Evolutionary conservation across 2,113 vertebrate genomes (phyloP).

Genomic region (Zapus hudsonius): DNA sequence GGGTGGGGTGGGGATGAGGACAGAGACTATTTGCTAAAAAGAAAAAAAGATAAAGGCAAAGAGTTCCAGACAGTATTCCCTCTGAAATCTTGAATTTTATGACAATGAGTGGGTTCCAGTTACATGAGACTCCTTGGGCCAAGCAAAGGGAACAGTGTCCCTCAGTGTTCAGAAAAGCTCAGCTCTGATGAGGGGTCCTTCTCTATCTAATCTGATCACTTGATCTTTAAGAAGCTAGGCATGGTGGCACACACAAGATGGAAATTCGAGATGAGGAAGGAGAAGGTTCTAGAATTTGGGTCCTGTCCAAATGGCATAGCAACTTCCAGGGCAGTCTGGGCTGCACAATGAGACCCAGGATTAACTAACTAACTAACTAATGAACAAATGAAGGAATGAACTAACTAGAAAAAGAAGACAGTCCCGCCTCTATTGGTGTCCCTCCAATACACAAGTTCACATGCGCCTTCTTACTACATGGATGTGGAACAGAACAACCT

Average conservation of each 20-base stretch:
- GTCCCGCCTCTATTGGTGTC: background rate
- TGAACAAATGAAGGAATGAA: background rate
- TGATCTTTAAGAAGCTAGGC: background rate
- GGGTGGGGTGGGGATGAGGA: background rate
- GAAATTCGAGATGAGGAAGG: background rate
- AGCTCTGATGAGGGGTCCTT: background rate
- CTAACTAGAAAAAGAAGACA: background rate
- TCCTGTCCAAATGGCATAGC: background rate
- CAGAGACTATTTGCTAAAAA: slow-evolving; percentile 1
- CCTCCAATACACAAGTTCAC: background rate
- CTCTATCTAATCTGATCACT: background rate
- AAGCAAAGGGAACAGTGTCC: background rate
- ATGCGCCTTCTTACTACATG: background rate
- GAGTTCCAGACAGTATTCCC: background rate
- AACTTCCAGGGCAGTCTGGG: background rate
- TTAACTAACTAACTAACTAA: no score
- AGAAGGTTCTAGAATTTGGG: background rate
- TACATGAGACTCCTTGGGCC: background rate
- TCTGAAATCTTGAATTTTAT: slow-evolving; percentile 10
- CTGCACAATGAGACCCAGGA: background rate
- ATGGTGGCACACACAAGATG: background rate
- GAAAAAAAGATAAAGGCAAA: background rate
- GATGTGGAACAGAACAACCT: background rate
- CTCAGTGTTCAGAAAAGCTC: background rate
- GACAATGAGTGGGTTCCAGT: background rate